These are phyloP conservation scores for Gallinago solitaria DNA, from an alignment of 2,797 vertebrate genomes.

Conservation along the genomic window DNA sequence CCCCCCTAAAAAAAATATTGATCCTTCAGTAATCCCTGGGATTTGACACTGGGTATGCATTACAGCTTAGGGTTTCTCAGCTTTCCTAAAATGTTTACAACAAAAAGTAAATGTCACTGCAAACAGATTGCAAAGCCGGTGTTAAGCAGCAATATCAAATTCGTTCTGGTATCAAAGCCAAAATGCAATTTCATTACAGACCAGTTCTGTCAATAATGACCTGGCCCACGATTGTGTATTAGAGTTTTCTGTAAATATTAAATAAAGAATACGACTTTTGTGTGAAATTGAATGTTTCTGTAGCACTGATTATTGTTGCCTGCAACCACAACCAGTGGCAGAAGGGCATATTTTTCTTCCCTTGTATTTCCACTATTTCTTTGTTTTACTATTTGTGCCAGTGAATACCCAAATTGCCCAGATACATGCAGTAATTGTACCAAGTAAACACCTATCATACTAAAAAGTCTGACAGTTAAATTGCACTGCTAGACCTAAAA, in stretches of 20 bases:
- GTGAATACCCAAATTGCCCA: background rate
- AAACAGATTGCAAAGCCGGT: slow-evolving; percentile 5
- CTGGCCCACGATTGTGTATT: background rate
- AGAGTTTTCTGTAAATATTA: background rate
- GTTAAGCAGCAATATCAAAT: background rate
- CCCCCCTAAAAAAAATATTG: background rate
- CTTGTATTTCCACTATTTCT: background rate
- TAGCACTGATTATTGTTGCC: background rate
- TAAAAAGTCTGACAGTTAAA: background rate
- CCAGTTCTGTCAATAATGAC: background rate
- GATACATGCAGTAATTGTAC: background rate
- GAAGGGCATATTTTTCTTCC: background rate
- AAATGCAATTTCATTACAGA: background rate
- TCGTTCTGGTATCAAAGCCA: background rate
- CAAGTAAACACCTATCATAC: background rate
- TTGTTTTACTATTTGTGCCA: background rate
- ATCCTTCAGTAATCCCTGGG: slow-evolving; percentile 3
- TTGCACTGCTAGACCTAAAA: background rate
- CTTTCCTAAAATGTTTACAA: slow-evolving; percentile 29
- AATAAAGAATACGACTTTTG: background rate
- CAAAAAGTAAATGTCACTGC: slow-evolving; percentile 16
- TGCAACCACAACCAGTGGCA: background rate
- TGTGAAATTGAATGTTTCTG: background rate
- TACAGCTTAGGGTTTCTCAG: background rate
- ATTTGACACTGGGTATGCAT: background rate